phyloP scores from a whole-genome alignment of 2,113 vertebrate genomes.

The Camelus dromedarius region DNA sequence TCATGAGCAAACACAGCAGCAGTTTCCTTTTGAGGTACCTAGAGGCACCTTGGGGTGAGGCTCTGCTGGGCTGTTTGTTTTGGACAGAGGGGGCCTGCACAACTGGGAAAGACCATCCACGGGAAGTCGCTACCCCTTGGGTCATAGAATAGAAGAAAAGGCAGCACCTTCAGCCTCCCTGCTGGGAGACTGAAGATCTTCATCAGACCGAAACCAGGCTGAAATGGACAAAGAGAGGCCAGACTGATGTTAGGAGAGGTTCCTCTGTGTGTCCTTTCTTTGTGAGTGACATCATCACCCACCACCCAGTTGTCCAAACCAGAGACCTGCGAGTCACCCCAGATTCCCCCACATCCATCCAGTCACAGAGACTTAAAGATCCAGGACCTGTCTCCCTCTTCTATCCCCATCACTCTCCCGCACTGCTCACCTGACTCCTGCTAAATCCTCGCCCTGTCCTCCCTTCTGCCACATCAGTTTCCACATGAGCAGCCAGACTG shows the following conservation, averaged over 20 bases:
- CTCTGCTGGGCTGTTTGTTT: not conserved
- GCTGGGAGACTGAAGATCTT: not conserved
- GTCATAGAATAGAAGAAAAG: not conserved
- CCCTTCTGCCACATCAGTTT: not conserved
- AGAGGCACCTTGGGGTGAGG: not conserved
- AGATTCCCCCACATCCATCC: not conserved
- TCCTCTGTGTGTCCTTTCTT: not conserved
- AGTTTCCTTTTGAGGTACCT: not conserved
- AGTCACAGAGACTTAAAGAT: not conserved
- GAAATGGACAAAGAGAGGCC: not conserved
- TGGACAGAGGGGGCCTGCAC: not conserved
- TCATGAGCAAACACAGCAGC: not conserved
- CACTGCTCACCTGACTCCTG: accelerated
- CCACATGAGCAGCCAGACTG: not conserved
- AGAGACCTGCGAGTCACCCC: not conserved
- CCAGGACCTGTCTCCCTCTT: not conserved
- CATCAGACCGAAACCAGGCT: not conserved
- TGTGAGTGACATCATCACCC: not conserved
- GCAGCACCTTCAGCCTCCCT: not conserved
- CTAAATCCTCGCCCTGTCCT: not conserved
- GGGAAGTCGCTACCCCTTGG: not conserved
- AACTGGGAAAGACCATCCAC: not conserved
- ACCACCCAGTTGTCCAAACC: not conserved
- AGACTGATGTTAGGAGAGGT: no score
- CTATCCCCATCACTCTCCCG: accelerated